phyloP scores from a whole-genome alignment of 2,113 vertebrate genomes.

The Erythrolamprus reginae region DNA sequence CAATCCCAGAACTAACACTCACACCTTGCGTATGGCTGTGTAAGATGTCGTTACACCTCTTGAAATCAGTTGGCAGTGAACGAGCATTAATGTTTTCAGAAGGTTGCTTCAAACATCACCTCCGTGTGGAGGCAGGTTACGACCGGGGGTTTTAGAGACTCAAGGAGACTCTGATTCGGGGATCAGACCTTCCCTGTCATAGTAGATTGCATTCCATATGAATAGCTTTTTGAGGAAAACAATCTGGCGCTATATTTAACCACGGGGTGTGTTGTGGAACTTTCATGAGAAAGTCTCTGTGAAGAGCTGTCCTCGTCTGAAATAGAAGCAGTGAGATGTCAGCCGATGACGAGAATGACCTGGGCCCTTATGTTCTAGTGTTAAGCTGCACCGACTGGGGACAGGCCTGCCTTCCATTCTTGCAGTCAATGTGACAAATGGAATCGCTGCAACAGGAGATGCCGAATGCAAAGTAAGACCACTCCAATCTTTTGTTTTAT shows the following conservation, averaged over 20 bases:
- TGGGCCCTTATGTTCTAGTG: neutral
- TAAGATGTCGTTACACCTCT: neutral
- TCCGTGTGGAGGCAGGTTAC: neutral
- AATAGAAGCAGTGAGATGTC: neutral
- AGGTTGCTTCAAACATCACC: neutral
- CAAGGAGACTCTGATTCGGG: neutral
- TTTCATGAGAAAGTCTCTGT: neutral
- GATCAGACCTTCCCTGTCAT: neutral
- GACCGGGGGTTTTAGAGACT: neutral
- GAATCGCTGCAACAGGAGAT: neutral
- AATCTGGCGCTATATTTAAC: neutral
- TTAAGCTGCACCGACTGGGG: neutral
- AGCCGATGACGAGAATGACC: neutral
- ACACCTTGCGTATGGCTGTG: neutral
- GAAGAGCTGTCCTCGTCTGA: neutral
- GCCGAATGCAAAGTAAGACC: neutral
- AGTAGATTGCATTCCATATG: neutral
- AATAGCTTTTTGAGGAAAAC: neutral
- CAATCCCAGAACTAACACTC: neutral
- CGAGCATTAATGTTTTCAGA: neutral
- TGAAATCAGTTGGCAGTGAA: neutral
- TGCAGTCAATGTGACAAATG: neutral
- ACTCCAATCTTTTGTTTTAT: no score
- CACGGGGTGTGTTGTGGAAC: neutral
- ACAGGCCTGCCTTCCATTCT: rapidly evolving